Conservation (phyloP, 2,113 vertebrate genomes). For the Tupaia chinensis region DNA sequence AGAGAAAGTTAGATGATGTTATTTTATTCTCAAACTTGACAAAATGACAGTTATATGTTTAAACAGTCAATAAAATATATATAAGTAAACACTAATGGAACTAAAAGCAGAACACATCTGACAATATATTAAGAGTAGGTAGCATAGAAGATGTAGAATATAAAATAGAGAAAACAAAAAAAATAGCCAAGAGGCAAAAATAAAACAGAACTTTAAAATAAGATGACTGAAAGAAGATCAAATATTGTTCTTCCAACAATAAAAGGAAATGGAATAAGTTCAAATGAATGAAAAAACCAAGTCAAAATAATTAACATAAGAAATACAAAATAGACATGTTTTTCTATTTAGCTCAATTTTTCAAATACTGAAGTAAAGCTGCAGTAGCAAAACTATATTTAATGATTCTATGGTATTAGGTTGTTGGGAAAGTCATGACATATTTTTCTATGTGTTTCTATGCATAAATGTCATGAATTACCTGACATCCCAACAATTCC, state of each 20-base stretch:
- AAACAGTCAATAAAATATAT: background rate
- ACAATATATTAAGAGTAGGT: background rate
- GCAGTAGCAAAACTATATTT: background rate
- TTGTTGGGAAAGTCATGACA: too few species aligned
- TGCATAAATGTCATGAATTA: too few species aligned
- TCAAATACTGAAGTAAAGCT: background rate
- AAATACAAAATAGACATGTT: background rate
- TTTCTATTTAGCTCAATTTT: background rate
- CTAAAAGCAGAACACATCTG: background rate
- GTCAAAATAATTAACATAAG: background rate
- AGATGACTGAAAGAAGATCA: background rate
- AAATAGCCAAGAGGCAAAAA: background rate
- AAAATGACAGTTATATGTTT: background rate
- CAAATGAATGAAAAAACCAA: background rate
- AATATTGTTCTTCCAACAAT: background rate
- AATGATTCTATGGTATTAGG: background rate
- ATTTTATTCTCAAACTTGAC: background rate
- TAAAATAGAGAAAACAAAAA: background rate
- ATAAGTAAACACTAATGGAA: background rate
- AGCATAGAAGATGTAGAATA: background rate
- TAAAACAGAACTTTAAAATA: constrained; percentile 38
- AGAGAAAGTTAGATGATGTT: background rate
- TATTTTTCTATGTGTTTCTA: too few species aligned
- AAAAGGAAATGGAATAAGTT: background rate
- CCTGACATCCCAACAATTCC: background rate